Base-by-base conservation (phyloP, 2,797 vertebrate genomes). In the Borostomias antarcticus region DNA sequence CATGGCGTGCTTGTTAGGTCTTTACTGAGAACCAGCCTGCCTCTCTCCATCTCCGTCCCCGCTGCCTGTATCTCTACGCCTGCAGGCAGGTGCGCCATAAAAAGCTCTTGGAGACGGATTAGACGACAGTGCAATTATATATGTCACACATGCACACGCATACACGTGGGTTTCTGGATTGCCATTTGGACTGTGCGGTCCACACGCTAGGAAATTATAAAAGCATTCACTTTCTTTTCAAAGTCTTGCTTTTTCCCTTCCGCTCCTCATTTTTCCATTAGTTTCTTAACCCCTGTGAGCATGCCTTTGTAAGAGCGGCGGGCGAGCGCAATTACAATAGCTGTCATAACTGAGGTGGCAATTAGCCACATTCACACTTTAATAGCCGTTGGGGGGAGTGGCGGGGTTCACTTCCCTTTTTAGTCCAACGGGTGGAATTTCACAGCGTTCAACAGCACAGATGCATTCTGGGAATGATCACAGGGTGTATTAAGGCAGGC, bases 301-400 rank as follows among this genome's bases (percentile, higher is more conserved):
- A 57, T 70, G 77, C 52, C 66, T 47, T 32, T 73, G 77, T 77
- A 71, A 82, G 58, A 70, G 66, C 62, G 29, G 37, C 54, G 66
- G 70, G 48, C 68, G 68, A 74, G 68, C 75, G 58, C 80, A 80
- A 84, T 83, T 76, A 69, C 65, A 78, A 78, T 63, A 30, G 35
- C 70, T 79, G 73, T 72, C 77, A 66, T 77, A 77, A 77, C 73
- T 66, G 66, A 74, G 74, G 73, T 69, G 58, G 76, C 69, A 86
- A 87, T 86, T 82, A 83, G 64, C 75, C 52, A 32, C 60, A 73
- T 75, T 81, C 53, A 74, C 66, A 75, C 68, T 74, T 74, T 64
- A 60, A 73, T 4, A 1, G 58, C 66, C 8, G 2, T 21, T 62
- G 59, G 10, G 56, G 66, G 75, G 68, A 58, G 65, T 37, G n/a